Conservation (phyloP, 2,113 vertebrate genomes). For the Phainopepla nitens region DNA sequence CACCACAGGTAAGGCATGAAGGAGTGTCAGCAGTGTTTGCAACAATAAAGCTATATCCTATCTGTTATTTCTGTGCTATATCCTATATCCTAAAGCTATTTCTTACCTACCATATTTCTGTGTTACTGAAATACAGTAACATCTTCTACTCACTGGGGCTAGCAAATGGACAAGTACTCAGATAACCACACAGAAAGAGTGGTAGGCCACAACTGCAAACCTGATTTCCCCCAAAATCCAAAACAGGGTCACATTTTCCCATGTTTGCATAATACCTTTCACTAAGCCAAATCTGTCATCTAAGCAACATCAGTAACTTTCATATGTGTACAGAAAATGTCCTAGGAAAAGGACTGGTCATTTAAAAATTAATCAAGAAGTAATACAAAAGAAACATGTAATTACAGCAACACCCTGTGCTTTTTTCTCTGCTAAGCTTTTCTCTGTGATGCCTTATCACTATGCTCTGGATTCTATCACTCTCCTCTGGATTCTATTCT, state of each 20-base stretch:
- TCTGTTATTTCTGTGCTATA: no score
- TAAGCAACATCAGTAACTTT: neutral
- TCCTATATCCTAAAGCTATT: no score
- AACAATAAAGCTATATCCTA: neutral
- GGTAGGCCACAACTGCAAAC: neutral
- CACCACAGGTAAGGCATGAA: neutral
- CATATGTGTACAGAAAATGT: accelerated
- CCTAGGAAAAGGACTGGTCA: neutral
- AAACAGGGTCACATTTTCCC: neutral
- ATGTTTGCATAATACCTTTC: neutral
- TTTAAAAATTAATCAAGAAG: neutral
- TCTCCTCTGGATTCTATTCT: neutral
- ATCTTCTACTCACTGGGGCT: neutral
- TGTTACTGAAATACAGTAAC: neutral
- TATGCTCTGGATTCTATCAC: neutral
- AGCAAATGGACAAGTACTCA: neutral
- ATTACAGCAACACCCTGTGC: neutral
- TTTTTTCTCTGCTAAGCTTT: neutral
- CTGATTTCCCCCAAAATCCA: neutral
- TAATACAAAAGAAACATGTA: neutral
- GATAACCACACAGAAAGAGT: neutral
- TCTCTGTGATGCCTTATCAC: neutral
- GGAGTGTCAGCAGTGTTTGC: neutral
- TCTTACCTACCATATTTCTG: neutral
- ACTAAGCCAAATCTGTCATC: neutral